These are phyloP conservation scores for Hapalemur alaotrensis DNA, from an alignment of 2,797 vertebrate species.

Conservation along the genomic window DNA sequence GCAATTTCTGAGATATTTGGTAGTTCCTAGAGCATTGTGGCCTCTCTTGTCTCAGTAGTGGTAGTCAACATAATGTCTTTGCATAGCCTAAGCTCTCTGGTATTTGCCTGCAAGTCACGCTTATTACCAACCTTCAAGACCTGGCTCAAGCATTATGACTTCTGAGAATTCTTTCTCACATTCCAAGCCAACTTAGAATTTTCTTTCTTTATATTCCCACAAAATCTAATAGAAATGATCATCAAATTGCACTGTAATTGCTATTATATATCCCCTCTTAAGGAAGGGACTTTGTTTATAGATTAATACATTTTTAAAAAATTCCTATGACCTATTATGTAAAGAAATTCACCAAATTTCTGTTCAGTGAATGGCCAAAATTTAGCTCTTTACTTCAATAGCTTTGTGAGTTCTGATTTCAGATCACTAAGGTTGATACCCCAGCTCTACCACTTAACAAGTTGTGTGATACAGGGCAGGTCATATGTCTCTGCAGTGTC, in stretches of 20 bases:
- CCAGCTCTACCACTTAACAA: neutral
- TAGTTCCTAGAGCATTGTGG: neutral
- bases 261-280: neutral
- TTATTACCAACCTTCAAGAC: neutral
- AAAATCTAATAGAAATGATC: neutral
- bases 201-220: neutral
- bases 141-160: neutral
- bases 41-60: neutral
- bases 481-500: neutral
- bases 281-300: neutral
- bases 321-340: neutral
- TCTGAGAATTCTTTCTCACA: neutral
- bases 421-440: neutral
- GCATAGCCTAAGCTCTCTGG: neutral
- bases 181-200: neutral
- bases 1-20: neutral
- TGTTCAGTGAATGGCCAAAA: neutral
- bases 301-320: neutral
- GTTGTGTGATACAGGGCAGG: neutral
- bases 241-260: neutral
- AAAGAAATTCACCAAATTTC: neutral
- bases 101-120: neutral
- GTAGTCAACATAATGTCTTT: neutral
- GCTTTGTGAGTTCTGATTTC: neutral
- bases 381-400: neutral